These are phyloP conservation scores for Microtus oregoni DNA, from an alignment of 2,113 vertebrate genomes.

Conservation along the genomic window DNA sequence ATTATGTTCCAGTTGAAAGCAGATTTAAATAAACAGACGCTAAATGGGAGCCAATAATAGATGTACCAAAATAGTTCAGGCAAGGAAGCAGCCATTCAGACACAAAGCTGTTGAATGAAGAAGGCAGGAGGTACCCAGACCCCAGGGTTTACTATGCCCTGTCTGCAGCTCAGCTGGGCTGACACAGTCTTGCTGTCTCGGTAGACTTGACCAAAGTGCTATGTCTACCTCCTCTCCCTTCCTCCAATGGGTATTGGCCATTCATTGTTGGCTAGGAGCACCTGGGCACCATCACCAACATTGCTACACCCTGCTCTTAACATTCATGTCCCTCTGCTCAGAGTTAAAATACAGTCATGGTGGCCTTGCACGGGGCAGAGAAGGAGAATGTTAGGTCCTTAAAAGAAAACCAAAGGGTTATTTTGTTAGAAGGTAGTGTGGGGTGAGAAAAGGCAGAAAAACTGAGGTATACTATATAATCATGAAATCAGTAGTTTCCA, in stretches of 20 bases:
- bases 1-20: conserved; percentile 83
- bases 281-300: neutral
- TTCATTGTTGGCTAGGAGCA: neutral
- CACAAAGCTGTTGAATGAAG: conserved; percentile 17
- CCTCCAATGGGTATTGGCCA: neutral
- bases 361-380: too few species aligned
- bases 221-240: neutral
- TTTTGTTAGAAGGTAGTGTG: neutral
- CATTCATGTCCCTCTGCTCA: neutral
- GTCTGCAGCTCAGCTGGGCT: conserved; percentile 12
- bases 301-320: neutral
- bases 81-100: conserved; percentile 62
- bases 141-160: neutral
- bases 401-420: neutral
- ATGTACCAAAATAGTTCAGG: conserved; percentile 77
- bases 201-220: too few species aligned
- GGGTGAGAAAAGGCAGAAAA: neutral
- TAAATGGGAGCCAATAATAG: conserved; percentile 81
- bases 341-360: neutral
- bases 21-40: conserved; percentile 84
- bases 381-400: neutral
- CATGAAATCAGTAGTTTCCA: neutral
- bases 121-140: neutral
- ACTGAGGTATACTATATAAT: neutral
- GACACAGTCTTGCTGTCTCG: neutral